Evolutionary conservation across 2,888 invertebrate genomes (phyloP).

Genomic region (Cosmia pyralina): DNA sequence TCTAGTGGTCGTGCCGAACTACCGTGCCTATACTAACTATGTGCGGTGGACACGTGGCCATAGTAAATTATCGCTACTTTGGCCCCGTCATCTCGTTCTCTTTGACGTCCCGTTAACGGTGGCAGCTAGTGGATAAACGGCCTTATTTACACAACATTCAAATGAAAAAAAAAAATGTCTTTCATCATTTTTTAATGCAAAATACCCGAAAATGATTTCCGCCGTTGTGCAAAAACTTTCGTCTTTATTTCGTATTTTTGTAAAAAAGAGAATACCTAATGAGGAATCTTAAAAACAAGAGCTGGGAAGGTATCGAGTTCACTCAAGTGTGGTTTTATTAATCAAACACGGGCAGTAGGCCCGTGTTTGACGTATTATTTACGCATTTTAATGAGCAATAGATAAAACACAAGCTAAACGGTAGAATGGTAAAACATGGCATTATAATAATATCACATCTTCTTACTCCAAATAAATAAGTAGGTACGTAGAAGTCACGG

Average conservation of each 20-base stretch:
- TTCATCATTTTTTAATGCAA: background rate
- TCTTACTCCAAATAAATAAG: too few relatives aligned
- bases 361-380: conserved; percentile 16
- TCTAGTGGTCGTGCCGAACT: background rate
- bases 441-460: too few relatives aligned
- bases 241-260: conserved; percentile 8
- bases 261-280: conserved; percentile 27
- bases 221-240: background rate
- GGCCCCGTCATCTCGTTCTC: background rate
- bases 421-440: background rate
- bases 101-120: background rate
- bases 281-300: conserved; percentile 30
- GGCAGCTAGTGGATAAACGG: background rate
- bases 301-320: conserved; percentile 39
- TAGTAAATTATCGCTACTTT: background rate
- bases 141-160: background rate
- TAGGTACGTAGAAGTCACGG: too few relatives aligned
- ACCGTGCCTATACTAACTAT: too few relatives aligned
- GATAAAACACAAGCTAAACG: too few relatives aligned
- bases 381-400: background rate
- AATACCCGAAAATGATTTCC: background rate
- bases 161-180: background rate
- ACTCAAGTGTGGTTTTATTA: conserved; percentile 62
- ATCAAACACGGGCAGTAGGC: conserved; percentile 31
- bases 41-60: background rate